Conservation (phyloP, 2,888 invertebrate species). For the Pachydiplax longipennis region DNA sequence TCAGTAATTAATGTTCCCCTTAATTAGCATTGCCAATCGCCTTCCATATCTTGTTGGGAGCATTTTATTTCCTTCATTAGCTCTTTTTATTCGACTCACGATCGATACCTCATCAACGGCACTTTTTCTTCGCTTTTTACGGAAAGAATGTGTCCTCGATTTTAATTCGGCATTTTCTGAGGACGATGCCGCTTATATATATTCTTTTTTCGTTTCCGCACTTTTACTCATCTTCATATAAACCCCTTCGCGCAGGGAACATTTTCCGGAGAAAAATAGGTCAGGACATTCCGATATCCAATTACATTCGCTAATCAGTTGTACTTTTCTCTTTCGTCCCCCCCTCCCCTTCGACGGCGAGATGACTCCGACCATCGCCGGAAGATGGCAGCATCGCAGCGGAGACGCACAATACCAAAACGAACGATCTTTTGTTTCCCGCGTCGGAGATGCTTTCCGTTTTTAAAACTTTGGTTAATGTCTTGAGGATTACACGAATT, state of each 20-base stretch:
- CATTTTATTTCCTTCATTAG: conserved; percentile 29
- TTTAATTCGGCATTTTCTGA: too few species aligned
- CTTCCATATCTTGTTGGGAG: conserved; percentile 10
- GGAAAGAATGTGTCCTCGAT: too few species aligned
- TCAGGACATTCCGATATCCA: conserved; percentile 32
- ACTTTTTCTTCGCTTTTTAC: too few species aligned
- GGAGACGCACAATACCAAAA: not conserved
- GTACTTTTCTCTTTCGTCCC: not conserved
- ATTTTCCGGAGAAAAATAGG: not conserved
- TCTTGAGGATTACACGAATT: too few species aligned
- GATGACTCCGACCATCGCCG: not conserved
- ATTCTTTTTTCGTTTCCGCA: too few species aligned
- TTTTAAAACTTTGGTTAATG: too few species aligned
- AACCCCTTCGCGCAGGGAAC: too few species aligned
- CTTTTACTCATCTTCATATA: too few species aligned
- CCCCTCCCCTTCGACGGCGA: not conserved
- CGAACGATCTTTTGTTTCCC: not conserved
- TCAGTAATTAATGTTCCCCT: too few species aligned
- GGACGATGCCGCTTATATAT: too few species aligned
- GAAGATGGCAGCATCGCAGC: not conserved
- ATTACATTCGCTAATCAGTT: not conserved
- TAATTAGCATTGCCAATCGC: not conserved
- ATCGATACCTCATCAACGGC: too few species aligned
- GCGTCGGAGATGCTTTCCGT: not conserved
- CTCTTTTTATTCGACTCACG: not conserved